Evolutionary conservation across 2,797 vertebrate species (phyloP).

Genomic region (Silurus aristotelis): DNA sequence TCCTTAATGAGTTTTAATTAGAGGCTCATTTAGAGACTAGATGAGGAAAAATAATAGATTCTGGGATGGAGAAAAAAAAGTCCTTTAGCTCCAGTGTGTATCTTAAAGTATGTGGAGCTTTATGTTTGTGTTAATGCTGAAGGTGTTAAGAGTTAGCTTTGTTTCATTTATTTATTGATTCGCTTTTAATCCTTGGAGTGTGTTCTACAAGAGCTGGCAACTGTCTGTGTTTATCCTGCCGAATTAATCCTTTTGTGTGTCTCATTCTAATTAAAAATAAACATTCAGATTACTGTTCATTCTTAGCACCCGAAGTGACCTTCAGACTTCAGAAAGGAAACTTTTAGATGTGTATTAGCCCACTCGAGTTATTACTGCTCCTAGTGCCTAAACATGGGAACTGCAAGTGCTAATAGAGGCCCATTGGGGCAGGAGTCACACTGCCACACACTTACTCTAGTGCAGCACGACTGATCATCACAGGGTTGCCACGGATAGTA

Average conservation of each 20-base stretch:
- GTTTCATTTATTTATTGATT: slow-evolving; percentile 10
- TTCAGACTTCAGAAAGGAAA: neutral
- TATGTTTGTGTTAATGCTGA: neutral
- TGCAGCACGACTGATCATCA: no score
- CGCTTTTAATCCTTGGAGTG: neutral
- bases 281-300: neutral
- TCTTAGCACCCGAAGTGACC: neutral
- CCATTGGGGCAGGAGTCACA: neutral
- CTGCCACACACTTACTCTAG: neutral
- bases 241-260: neutral
- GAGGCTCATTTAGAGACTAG: slow-evolving; percentile 22
- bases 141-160: neutral
- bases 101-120: neutral
- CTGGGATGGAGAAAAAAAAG: neutral
- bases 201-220: neutral
- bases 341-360: neutral
- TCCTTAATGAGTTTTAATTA: slow-evolving; percentile 53
- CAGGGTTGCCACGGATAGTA: neutral
- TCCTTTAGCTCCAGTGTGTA: neutral
- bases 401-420: neutral
- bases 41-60: slow-evolving; percentile 12
- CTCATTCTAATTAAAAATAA: neutral
- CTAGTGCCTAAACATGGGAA: neutral
- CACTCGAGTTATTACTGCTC: neutral
- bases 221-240: neutral